phyloP scores from a whole-genome alignment of 2,888 invertebrate genomes.

The Drosophila kuntzei region DNA sequence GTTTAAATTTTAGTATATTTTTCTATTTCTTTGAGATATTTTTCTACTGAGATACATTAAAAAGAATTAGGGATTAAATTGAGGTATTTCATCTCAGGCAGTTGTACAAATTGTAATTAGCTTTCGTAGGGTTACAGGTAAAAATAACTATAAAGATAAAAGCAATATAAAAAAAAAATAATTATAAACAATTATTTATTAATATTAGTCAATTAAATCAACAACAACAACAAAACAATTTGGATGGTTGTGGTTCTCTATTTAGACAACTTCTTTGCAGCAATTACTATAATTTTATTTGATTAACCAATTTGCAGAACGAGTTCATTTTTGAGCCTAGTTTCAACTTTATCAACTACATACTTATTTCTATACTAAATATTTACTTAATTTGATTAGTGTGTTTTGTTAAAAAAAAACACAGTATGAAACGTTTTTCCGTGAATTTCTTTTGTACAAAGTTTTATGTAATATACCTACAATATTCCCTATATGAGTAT shows the following conservation, averaged over 20 bases:
- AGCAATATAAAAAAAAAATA: conserved; percentile 21
- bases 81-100: conserved; percentile 37
- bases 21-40: conserved; percentile 46
- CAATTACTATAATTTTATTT: conserved; percentile 37
- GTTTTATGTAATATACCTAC: conserved; percentile 36
- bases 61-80: conserved; percentile 14
- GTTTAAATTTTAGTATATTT: conserved; percentile 39
- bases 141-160: conserved; percentile 27
- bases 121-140: conserved; percentile 69
- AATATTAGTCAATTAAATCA: conserved; percentile 64
- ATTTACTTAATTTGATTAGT: conserved; percentile 43
- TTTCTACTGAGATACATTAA: conserved; percentile 45
- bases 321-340: conserved; percentile 48
- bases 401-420: conserved; percentile 22
- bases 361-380: conserved; percentile 57
- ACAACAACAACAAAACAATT: conserved; percentile 34
- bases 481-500: conserved; percentile 14
- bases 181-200: conserved; percentile 36
- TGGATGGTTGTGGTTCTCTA: conserved; percentile 85
- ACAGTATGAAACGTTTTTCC: conserved; percentile 80
- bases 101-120: conserved; percentile 76
- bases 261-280: conserved; percentile 60
- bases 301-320: conserved; percentile 40
- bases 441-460: conserved; percentile 76
- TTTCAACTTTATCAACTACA: conserved; percentile 35